Base-by-base conservation (phyloP, 2,797 vertebrate species). In the Trematomus bernacchii region DNA sequence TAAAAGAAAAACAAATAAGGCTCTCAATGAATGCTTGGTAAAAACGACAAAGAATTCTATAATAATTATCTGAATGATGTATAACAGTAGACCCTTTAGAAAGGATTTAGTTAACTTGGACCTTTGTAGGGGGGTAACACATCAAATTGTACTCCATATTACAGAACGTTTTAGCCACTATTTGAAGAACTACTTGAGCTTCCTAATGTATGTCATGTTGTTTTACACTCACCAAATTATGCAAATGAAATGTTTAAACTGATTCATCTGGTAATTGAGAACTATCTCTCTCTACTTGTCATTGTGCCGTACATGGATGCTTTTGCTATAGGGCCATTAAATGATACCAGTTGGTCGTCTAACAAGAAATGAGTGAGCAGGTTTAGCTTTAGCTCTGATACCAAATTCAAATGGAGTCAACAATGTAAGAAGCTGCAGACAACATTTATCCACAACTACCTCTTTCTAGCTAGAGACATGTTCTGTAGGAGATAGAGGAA, bases 381-480 rank as follows among this genome's bases (percentile, higher is more conserved):
- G 30, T 37, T 19, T 9, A 6, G 40, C 50, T 79, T 62, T 14
- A 33, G 16, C 43, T 51, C 47, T 59, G 16, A 18, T 11, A 66
- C 51, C 47, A 19, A 82, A 85, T 76, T 66, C 54, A 79, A 79
- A 67, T 11, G 40, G 44, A 60, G 71, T 75, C 50, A 46, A 47
- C n/a, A 18, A 54, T 12, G 43, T 54, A 72, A 66, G 74, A 66
- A 67, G 53, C 68, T 63, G 40, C 59, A 33, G 54, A 71, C 33
- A 57, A 52, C 68, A 53, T 78, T 72, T 51, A 30, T 77, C 10
- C 42, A 37, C 33, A 16, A 51, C 64, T 58, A 44, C 57, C n/a
- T 82, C 72, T 18, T n/a, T 2, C 40, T 62, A 10, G 13, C 61
- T 21, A 19, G 47, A 75, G 47, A 37, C 50, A 44, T 33, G n/a